Base-by-base conservation (phyloP, 2,888 invertebrate species). In the Andrena haemorrhoa region DNA sequence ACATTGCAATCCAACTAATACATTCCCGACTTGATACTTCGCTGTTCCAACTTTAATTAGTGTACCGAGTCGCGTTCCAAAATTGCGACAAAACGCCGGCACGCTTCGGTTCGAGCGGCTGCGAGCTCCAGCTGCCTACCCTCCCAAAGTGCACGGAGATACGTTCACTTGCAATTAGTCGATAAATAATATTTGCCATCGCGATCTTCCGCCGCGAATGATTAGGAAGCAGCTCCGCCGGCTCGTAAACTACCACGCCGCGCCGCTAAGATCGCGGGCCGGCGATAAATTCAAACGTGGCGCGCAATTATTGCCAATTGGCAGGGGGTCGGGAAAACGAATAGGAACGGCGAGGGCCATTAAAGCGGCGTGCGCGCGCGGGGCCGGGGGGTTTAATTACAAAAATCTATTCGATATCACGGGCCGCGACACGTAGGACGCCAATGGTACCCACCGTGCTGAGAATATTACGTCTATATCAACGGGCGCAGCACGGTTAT, bases 401-500 rank as follows among this genome's bases (percentile, higher is more conserved):
- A 85, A 88, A 83, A 88, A 85, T 88, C 73, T 81, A 79, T 74
- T 72, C 64, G 68, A 79, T 47, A 74, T 56, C 56, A 61, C 76
- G 74, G 47, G 26, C 29, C 41, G 41, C 41, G 58, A 69, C 47
- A 69, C 47, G 80, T 68, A 47, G 26, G 58, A 41, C 53, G 51
- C 16, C 29, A 82, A 61, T 60, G 81, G 70, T 76, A 71, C n/a
- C n/a, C 82, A 65, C 72, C 86, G 87, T 88, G 83, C 81, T 61
- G 88, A 77, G 88, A 88, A 88, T 88, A 88, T 88, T 86, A 88
- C 86, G 83, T 88, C 88, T 88, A 88, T 88, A 88, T 88, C 88
- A 83, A 78, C 82, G 79, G 26, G 68, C 68, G 41, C 70, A 75
- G 69, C 68, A 74, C 75, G 81, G 87, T 88, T 88, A 88, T 88